These are phyloP conservation scores for Electrona antarctica DNA, from an alignment of 2,113 vertebrate species.

Conservation along the genomic window DNA sequence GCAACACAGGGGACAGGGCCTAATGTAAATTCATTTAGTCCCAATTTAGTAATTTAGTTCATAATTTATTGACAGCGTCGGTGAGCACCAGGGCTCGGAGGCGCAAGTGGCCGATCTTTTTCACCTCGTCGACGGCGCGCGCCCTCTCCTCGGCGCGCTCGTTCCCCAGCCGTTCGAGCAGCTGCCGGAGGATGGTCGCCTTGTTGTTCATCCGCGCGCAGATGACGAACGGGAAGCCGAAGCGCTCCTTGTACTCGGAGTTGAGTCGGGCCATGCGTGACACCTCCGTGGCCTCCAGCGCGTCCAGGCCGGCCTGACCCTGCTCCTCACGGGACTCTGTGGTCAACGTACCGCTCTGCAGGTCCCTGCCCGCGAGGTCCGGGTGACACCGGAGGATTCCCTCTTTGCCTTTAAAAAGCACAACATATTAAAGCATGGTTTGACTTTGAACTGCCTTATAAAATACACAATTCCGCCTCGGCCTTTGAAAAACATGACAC, in stretches of 20 bases:
- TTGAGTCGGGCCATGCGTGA: conserved; percentile 73
- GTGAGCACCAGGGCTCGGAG: conserved; percentile 65
- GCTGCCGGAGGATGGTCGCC: conserved; percentile 62
- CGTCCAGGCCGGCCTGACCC: conserved; percentile 73
- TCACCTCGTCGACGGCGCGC: conserved; percentile 80
- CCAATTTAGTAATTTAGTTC: conserved; percentile 33
- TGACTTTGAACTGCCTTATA: too few relatives aligned
- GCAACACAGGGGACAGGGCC: neutral
- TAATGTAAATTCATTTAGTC: neutral
- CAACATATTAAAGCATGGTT: neutral
- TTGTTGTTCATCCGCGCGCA: conserved; percentile 80
- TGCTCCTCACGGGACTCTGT: conserved; percentile 82
- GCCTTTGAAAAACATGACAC: too few relatives aligned
- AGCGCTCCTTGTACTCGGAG: conserved; percentile 78
- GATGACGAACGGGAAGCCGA: conserved; percentile 86
- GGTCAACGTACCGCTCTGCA: conserved; percentile 74
- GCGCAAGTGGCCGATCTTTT: conserved; percentile 82
- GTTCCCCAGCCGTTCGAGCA: conserved; percentile 67
- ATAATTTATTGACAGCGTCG: conserved; percentile 46
- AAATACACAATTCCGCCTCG: too few relatives aligned
- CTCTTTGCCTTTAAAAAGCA: conserved; percentile 78
- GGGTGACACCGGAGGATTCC: conserved; percentile 85
- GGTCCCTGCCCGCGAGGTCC: conserved; percentile 82
- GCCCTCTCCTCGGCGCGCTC: conserved; percentile 66
- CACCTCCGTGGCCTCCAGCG: conserved; percentile 61